Percentiles rank a stretch among this genome's conserved stretches.
These are phyloP conservation scores for Hypothenemus hampei DNA, from an alignment of 1,140 invertebrate genomes.

Conservation along the genomic window DNA sequence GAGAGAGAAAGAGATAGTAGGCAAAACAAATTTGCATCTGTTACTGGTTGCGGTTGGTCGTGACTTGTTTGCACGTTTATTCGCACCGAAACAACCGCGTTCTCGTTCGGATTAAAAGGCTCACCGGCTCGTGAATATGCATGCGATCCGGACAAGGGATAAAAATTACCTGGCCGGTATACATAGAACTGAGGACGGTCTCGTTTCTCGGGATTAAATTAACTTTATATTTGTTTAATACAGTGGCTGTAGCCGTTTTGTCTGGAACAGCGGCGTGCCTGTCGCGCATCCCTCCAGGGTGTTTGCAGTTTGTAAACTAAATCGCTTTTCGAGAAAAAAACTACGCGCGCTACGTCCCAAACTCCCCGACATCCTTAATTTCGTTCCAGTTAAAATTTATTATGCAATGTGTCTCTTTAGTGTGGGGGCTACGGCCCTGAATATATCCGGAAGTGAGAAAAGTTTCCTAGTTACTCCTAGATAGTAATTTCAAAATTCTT, in stretches of 20 bases:
- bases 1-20: no score
- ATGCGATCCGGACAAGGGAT: not conserved
- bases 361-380: not conserved
- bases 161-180: no score
- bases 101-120: constrained; percentile 4
- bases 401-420: constrained; percentile 8
- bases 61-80: constrained; percentile 17
- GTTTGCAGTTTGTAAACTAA: not conserved
- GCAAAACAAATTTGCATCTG: constrained; percentile 15
- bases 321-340: no score
- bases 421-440: constrained; percentile 1
- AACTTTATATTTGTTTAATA: no score
- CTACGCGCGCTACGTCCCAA: not conserved
- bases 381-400: not conserved
- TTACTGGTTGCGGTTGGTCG: constrained; percentile 3
- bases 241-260: no score
- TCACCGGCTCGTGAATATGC: constrained; percentile 2
- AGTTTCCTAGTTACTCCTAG: constrained; percentile 6
- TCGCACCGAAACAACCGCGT: constrained; percentile 3
- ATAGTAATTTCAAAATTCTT: constrained; percentile 6
- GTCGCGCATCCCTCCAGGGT: no score
- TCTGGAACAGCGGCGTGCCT: no score
- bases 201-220: no score
- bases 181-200: no score
- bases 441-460: constrained; percentile 10